Conservation (phyloP, 1,140 invertebrate genomes). For the Ceratosolen fusciceps region DNA sequence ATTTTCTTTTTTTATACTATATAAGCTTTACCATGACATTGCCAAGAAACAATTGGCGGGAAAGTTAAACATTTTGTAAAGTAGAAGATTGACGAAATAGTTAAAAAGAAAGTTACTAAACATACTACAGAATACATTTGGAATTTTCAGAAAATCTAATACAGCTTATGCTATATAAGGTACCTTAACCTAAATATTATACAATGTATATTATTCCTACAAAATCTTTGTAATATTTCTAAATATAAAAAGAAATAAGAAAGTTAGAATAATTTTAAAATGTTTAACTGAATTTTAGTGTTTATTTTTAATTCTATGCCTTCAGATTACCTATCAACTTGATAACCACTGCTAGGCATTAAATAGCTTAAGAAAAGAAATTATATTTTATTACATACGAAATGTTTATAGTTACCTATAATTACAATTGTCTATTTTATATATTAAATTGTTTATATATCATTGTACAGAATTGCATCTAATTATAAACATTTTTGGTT, state of each 20-base stretch:
- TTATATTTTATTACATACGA: conserved; percentile 6
- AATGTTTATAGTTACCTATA: conserved; percentile 1
- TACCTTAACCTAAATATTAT: conserved; percentile 56
- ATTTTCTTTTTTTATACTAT: conserved; percentile 29
- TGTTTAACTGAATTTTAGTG: neutral
- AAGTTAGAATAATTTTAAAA: neutral
- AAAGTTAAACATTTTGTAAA: conserved; percentile 24
- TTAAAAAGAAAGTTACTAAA: conserved; percentile 26
- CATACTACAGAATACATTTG: neutral
- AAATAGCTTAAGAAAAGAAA: neutral
- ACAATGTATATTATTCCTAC: conserved; percentile 68
- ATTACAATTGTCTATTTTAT: no score
- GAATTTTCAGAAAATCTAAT: neutral
- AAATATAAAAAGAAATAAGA: conserved; percentile 60
- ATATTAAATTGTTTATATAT: no score
- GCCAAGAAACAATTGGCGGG: conserved; percentile 21
- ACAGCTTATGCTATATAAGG: conserved; percentile 6
- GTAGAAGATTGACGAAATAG: neutral
- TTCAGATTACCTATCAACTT: neutral
- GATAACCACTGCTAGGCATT: conserved; percentile 28
- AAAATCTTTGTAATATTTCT: conserved; percentile 60
- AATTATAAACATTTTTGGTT: neutral
- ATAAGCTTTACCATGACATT: conserved; percentile 24
- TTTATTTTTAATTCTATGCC: conserved; percentile 1
- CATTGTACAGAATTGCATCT: neutral